Evolutionary conservation across 2,888 invertebrate species (phyloP).

Genomic region (Apoderus coryli): DNA sequence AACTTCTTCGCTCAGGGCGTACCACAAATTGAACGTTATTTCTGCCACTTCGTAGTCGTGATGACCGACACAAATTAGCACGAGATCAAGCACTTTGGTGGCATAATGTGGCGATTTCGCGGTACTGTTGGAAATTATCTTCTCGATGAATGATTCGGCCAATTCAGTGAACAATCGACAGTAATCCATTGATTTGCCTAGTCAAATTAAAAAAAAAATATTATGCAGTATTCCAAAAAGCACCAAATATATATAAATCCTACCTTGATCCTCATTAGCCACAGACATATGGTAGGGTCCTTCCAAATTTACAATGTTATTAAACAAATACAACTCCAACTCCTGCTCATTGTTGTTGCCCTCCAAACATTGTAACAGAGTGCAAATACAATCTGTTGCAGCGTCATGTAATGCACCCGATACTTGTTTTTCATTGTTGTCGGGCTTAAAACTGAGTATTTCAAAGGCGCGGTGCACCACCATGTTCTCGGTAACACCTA

Average conservation of each 20-base stretch:
- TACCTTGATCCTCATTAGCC: slow-evolving; percentile 84
- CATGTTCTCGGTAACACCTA: slow-evolving; percentile 57
- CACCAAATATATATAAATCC: no score
- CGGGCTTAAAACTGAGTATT: slow-evolving; percentile 34
- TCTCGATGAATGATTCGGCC: slow-evolving; percentile 78
- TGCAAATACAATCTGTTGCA: slow-evolving; percentile 81
- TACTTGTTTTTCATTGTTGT: slow-evolving; percentile 23
- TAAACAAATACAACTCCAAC: slow-evolving; percentile 67
- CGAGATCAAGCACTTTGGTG: slow-evolving; percentile 72
- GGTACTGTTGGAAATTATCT: slow-evolving; percentile 53
- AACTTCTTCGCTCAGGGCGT: slow-evolving; percentile 82
- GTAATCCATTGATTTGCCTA: slow-evolving; percentile 88
- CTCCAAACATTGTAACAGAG: slow-evolving; percentile 70
- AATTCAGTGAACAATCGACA: slow-evolving; percentile 84
- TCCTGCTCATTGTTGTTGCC: slow-evolving; percentile 56
- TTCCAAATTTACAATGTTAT: slow-evolving; percentile 65
- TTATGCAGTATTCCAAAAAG: no score
- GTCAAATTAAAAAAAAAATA: no score
- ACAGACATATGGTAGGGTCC: slow-evolving; percentile 82
- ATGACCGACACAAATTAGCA: slow-evolving; percentile 86
- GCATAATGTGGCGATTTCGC: slow-evolving; percentile 53
- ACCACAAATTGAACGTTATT: slow-evolving; percentile 96
- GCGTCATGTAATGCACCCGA: slow-evolving; percentile 58
- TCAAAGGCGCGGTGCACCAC: slow-evolving; percentile 61
- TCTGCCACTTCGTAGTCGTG: slow-evolving; percentile 85